These are phyloP conservation scores for Mycteria americana DNA, from an alignment of 2,797 vertebrate species.

Conservation along the genomic window DNA sequence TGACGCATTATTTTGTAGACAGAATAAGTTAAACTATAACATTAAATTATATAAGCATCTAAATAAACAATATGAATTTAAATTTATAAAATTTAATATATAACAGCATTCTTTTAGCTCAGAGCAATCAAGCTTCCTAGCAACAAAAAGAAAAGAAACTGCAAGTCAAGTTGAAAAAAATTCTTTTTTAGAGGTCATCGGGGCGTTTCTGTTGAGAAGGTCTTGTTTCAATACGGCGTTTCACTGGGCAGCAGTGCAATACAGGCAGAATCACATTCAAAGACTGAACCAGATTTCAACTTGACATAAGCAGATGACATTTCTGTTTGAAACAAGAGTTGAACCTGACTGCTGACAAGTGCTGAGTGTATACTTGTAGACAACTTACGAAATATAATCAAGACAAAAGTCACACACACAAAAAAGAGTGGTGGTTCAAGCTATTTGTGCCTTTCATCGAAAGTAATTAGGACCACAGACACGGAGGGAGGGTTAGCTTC, in stretches of 20 bases:
- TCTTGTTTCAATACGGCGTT: neutral
- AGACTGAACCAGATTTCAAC: neutral
- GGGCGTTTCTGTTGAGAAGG: neutral
- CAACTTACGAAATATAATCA: neutral
- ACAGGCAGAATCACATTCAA: neutral
- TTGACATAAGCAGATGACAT: too few relatives aligned
- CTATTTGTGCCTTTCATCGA: neutral
- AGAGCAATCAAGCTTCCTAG: neutral
- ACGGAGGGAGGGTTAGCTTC: neutral
- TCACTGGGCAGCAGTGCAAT: neutral
- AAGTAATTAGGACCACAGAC: neutral
- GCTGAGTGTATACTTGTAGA: neutral
- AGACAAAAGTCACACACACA: neutral
- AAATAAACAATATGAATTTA: neutral
- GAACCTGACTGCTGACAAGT: fast-evolving
- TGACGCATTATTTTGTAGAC: slow-evolving; percentile 6
- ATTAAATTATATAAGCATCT: neutral
- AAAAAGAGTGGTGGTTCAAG: neutral
- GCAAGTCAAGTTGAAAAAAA: neutral
- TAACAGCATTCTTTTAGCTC: neutral
- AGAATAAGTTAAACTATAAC: neutral
- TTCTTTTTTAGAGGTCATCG: neutral
- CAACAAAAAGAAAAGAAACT: neutral
- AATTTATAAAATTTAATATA: neutral
- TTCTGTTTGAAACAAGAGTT: neutral